Percentiles rank a stretch among this genome's conserved stretches.
Evolutionary conservation across 2,113 vertebrate genomes (phyloP).

Genomic region (Microtus pennsylvanicus): DNA sequence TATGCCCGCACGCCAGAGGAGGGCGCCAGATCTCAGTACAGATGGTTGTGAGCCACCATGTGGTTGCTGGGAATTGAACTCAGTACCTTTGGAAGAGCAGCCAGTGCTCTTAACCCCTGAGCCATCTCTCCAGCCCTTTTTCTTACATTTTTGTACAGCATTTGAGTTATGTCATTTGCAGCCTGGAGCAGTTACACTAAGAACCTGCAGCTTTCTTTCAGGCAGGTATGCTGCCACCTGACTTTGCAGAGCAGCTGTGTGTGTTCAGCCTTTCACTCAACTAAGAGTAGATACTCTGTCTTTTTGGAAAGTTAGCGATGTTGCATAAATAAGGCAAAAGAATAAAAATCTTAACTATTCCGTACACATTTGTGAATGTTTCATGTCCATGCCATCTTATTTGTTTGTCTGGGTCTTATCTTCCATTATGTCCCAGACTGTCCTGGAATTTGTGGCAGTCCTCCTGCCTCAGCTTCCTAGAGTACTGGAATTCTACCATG

Average conservation of each 20-base stretch:
- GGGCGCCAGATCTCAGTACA: no score
- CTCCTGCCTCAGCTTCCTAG: neutral
- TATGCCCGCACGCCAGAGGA: no score
- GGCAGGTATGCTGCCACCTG: neutral
- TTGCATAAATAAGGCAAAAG: constrained; percentile 15
- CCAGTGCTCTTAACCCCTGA: no score
- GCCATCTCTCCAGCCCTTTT: neutral
- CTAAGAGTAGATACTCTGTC: neutral
- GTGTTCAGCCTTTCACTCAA: neutral
- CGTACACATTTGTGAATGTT: constrained; percentile 50
- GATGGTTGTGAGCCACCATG: no score
- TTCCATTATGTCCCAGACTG: neutral
- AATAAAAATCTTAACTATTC: neutral
- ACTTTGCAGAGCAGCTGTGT: neutral
- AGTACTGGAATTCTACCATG: neutral
- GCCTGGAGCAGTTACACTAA: neutral
- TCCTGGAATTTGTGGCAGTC: neutral
- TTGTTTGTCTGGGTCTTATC: neutral
- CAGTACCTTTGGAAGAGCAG: no score
- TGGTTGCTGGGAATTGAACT: no score
- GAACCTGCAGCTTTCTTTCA: constrained; percentile 21
- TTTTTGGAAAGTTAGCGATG: constrained; percentile 32
- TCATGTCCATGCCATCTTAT: neutral
- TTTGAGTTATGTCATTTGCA: constrained; percentile 41
- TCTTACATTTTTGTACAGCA: constrained; percentile 7